Conservation (phyloP, 2,797 vertebrate species). For the Poeciliopsis presidionis region DNA sequence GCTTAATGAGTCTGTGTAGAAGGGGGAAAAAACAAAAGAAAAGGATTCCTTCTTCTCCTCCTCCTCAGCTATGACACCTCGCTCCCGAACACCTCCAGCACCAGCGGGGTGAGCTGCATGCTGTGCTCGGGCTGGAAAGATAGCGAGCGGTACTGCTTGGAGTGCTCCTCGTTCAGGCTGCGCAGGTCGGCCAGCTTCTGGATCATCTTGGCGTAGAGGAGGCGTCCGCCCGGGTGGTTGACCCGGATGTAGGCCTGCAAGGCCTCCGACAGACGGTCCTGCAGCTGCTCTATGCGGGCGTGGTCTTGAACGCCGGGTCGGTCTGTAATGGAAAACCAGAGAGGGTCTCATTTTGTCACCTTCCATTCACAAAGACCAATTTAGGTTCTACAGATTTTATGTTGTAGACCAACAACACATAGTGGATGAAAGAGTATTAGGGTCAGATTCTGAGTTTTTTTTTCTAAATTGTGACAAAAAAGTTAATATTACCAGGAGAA, state of each 20-base stretch:
- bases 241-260: conserved; percentile 94
- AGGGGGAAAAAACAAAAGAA: not conserved
- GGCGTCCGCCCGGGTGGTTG: conserved; percentile 87
- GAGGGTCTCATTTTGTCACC: conserved; percentile 20
- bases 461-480: not conserved
- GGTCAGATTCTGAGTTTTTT: not conserved
- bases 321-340: conserved; percentile 70
- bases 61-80: conserved; percentile 88
- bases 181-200: conserved; percentile 96
- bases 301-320: conserved; percentile 92
- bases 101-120: conserved; percentile 95
- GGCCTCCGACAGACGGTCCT: conserved; percentile 88
- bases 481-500: not conserved
- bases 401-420: not conserved
- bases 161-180: conserved; percentile 96
- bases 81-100: conserved; percentile 94
- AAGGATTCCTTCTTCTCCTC: conserved; percentile 7
- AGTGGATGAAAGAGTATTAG: not conserved
- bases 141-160: conserved; percentile 93
- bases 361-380: not conserved
- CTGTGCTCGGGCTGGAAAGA: conserved; percentile 93
- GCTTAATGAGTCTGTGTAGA: conserved; percentile 24
- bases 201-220: conserved; percentile 98
- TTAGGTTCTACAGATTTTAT: not conserved
- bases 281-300: conserved; percentile 87